Conservation (phyloP, 2,797 vertebrate genomes). For the Discoglossus pictus region DNA sequence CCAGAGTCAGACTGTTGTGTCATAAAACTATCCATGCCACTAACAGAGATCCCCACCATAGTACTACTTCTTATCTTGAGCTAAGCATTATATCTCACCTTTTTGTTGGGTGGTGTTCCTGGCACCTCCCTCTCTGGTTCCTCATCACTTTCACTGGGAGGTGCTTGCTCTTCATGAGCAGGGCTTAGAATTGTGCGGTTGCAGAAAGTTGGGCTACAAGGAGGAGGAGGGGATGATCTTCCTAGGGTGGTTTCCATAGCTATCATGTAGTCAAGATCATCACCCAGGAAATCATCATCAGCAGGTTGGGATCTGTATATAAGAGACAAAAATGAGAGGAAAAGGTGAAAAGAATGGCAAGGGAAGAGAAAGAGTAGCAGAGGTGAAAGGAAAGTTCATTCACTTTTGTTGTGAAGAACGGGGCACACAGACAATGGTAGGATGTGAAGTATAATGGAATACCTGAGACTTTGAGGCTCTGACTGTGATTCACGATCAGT, state of each 20-base stretch:
- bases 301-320: no score
- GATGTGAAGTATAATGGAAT: neutral
- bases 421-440: neutral
- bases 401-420: neutral
- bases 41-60: no score
- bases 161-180: slow-evolving; percentile 1
- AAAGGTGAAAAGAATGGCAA: neutral
- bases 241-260: slow-evolving; percentile 43
- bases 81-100: neutral
- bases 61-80: no score
- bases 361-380: neutral
- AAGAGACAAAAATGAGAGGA: no score
- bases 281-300: slow-evolving; percentile 39
- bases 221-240: slow-evolving; percentile 4
- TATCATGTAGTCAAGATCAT: slow-evolving; percentile 47
- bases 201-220: slow-evolving; percentile 22
- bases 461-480: slow-evolving; percentile 17
- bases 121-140: slow-evolving; percentile 28
- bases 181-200: neutral
- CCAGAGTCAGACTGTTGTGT: no score
- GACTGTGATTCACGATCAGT: slow-evolving; percentile 39
- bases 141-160: slow-evolving; percentile 14
- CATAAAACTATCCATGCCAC: no score
- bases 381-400: slow-evolving; percentile 1
- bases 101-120: slow-evolving; percentile 43